Percentiles rank a stretch among this genome's conserved stretches.
These are phyloP conservation scores for Zele albiditarsus DNA, from an alignment of 2,888 invertebrate genomes.

Conservation along the genomic window DNA sequence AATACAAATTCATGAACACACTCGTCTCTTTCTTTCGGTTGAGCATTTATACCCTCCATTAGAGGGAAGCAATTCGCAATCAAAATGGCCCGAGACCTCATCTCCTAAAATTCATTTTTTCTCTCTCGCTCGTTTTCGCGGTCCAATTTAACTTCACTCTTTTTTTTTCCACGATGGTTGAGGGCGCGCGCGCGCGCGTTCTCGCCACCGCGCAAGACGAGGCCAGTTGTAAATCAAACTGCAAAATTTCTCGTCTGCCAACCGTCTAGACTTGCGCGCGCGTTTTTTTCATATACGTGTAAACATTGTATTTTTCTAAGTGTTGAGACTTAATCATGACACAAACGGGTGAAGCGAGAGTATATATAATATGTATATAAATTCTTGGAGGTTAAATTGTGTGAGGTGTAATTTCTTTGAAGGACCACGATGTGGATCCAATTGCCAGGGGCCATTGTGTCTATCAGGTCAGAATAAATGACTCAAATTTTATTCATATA, in stretches of 20 bases:
- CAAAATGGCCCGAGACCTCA: conserved; percentile 59
- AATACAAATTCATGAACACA: conserved; percentile 72
- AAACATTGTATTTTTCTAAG: conserved; percentile 37
- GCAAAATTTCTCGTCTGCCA: conserved; percentile 60
- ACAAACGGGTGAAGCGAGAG: conserved; percentile 15
- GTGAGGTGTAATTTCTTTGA: background rate
- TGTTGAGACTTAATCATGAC: conserved; percentile 39
- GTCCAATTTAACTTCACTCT: background rate
- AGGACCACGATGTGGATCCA: background rate
- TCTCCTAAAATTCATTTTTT: conserved; percentile 33
- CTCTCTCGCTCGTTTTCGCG: background rate
- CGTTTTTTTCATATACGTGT: conserved; percentile 14
- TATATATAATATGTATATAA: background rate
- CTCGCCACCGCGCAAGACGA: conserved; percentile 39
- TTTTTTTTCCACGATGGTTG: background rate
- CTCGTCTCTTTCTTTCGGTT: conserved; percentile 21
- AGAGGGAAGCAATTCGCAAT: conserved; percentile 66
- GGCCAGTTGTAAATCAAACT: conserved; percentile 69
- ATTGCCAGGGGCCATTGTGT: background rate
- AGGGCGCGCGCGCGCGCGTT: conserved; percentile 47
- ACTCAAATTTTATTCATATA: background rate
- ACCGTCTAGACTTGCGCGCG: conserved; percentile 52
- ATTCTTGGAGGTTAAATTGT: background rate
- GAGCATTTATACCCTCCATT: conserved; percentile 68
- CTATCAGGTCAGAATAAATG: background rate